Percentiles rank a stretch among this genome's conserved stretches.
Conservation (phyloP, 2,113 vertebrate species). For the Ibidorhyncha struthersii region DNA sequence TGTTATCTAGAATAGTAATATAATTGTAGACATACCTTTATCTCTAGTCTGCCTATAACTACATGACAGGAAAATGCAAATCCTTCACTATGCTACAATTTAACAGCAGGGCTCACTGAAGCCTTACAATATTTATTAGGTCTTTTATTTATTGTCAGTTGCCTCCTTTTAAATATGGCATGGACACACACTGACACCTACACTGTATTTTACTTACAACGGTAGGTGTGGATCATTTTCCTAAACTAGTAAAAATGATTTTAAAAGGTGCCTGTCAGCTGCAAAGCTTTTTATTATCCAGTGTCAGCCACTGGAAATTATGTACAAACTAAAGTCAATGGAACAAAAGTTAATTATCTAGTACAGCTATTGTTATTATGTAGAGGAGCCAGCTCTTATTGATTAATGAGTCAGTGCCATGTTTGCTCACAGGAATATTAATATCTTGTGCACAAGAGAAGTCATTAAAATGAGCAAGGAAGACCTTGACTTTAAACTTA, state of each 20-base stretch:
- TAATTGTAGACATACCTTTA: constrained; percentile 23
- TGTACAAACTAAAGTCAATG: constrained; percentile 77
- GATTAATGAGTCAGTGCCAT: constrained; percentile 85
- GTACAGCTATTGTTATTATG: constrained; percentile 60
- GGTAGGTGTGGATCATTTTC: constrained; percentile 21
- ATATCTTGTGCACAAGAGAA: constrained; percentile 80
- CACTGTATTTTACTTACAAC: constrained; percentile 6
- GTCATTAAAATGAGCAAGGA: constrained; percentile 84
- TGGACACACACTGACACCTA: not conserved
- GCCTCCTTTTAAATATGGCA: constrained; percentile 60
- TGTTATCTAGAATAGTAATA: not conserved
- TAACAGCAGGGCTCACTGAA: constrained; percentile 44
- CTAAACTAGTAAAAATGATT: constrained; percentile 39
- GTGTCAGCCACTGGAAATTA: constrained; percentile 77
- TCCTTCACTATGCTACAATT: constrained; percentile 13
- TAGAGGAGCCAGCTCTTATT: constrained; percentile 81
- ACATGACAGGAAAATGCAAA: constrained; percentile 52
- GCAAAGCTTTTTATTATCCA: constrained; percentile 54
- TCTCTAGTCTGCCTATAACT: constrained; percentile 22
- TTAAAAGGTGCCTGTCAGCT: constrained; percentile 51
- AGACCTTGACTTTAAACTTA: constrained; percentile 73
- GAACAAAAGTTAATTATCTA: constrained; percentile 84
- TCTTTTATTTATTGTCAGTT: constrained; percentile 65
- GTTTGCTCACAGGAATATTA: constrained; percentile 88
- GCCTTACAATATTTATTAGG: constrained; percentile 53